These are phyloP conservation scores for Myopa tessellatipennis DNA, from an alignment of 2,888 invertebrate species.

Conservation along the genomic window DNA sequence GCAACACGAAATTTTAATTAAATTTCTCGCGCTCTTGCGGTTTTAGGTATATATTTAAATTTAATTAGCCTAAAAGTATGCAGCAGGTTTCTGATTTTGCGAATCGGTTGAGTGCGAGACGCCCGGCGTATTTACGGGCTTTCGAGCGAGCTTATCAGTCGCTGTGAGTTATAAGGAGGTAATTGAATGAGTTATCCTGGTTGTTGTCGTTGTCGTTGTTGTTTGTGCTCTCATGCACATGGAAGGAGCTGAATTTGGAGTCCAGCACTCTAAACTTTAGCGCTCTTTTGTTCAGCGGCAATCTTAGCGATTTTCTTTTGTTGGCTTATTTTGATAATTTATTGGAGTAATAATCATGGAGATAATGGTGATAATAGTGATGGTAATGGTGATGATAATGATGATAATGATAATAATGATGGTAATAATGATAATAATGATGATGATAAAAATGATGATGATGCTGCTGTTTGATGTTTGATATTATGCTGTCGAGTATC, in stretches of 20 bases:
- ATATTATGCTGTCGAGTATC: not conserved
- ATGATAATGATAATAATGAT: too few species aligned
- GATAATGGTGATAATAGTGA: too few species aligned
- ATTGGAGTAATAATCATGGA: too few species aligned
- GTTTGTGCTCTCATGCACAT: not conserved
- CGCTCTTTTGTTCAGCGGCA: too few species aligned
- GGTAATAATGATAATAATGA: too few species aligned
- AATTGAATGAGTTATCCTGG: not conserved
- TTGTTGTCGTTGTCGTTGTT: not conserved
- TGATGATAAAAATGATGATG: too few species aligned
- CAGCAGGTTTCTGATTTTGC: constrained; percentile 19
- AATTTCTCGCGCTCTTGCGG: constrained; percentile 31
- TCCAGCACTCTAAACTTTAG: too few species aligned
- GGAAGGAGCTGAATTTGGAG: too few species aligned
- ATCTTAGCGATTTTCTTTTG: too few species aligned
- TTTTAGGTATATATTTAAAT: constrained; percentile 37
- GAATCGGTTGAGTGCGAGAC: not conserved
- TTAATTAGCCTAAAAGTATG: constrained; percentile 37
- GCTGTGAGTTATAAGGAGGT: not conserved
- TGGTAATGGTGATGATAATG: too few species aligned
- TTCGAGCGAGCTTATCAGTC: not conserved
- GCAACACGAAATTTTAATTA: constrained; percentile 35
- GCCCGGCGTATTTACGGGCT: not conserved
- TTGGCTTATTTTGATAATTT: too few species aligned
- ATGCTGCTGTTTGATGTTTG: not conserved